phyloP scores from a whole-genome alignment of 2,888 invertebrate genomes.

The Desoria tigrina region DNA sequence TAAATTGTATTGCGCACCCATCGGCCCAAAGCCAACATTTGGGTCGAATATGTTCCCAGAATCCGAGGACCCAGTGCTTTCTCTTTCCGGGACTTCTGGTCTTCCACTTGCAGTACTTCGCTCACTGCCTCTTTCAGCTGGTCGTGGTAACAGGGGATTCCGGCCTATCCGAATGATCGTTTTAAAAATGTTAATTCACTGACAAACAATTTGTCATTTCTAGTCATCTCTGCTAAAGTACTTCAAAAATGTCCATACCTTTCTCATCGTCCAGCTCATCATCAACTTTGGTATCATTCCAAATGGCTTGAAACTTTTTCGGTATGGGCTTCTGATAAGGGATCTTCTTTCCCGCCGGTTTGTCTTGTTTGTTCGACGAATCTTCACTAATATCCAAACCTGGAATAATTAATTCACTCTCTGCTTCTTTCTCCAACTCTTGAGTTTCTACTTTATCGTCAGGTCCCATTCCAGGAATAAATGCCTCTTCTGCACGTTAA shows the following conservation, averaged over 20 bases:
- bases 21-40: slow-evolving; percentile 48
- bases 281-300: slow-evolving; percentile 66
- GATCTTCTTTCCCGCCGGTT: slow-evolving; percentile 62
- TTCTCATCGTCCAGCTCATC: slow-evolving; percentile 51
- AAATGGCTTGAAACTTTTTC: slow-evolving; percentile 93
- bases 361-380: slow-evolving; percentile 47
- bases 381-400: slow-evolving; percentile 71
- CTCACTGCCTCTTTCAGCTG: slow-evolving; percentile 31
- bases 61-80: slow-evolving; percentile 2
- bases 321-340: slow-evolving; percentile 96
- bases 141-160: slow-evolving; percentile 46
- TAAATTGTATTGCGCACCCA: slow-evolving; percentile 26
- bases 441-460: slow-evolving; percentile 80
- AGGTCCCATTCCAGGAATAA: slow-evolving; percentile 97
- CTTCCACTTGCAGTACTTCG: background rate
- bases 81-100: background rate
- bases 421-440: slow-evolving; percentile 52
- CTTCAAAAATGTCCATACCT: slow-evolving; percentile 29
- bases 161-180: slow-evolving; percentile 37
- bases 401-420: slow-evolving; percentile 66
- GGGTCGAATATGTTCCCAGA: slow-evolving; percentile 48
- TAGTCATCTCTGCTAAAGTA: background rate
- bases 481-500: slow-evolving; percentile 68
- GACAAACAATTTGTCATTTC: background rate
- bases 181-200: too few relatives aligned